A percentile compares a stretch with the other conserved stretches of the same genome.
Conservation (phyloP, 2,888 invertebrate genomes). For the Oscheius myriophilus region DNA sequence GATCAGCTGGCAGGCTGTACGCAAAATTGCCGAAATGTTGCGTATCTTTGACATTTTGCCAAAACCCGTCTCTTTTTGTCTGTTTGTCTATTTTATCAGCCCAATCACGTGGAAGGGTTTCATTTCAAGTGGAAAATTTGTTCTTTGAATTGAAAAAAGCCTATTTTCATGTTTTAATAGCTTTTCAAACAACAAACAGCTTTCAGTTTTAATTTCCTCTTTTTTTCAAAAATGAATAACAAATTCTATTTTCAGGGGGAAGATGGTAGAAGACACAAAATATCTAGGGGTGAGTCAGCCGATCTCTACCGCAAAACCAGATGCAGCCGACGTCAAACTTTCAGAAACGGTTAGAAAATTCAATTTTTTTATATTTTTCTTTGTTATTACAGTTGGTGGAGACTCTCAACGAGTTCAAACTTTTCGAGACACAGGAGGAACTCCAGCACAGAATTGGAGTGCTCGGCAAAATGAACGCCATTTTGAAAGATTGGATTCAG, state of each 20-base stretch:
- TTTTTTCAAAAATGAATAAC: not conserved
- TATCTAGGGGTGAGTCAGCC: constrained; percentile 65
- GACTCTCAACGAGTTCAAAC: constrained; percentile 50
- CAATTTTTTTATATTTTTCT: constrained; percentile 10
- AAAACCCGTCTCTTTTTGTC: not conserved
- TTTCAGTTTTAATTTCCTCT: not conserved
- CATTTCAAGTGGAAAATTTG: too few species aligned
- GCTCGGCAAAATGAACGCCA: constrained; percentile 82
- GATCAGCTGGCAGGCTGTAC: not conserved
- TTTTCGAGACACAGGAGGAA: constrained; percentile 66
- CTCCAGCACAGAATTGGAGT: constrained; percentile 71
- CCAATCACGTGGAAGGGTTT: too few species aligned
- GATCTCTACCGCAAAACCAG: constrained; percentile 57
- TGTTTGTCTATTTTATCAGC: too few species aligned
- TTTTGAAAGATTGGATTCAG: constrained; percentile 93
- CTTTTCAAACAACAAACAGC: too few species aligned
- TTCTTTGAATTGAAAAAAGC: not conserved
- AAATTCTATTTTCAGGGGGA: not conserved
- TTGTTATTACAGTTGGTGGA: constrained; percentile 35
- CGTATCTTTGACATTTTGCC: not conserved
- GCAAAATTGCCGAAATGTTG: not conserved
- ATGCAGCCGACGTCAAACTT: constrained; percentile 54
- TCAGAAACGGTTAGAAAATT: constrained; percentile 47
- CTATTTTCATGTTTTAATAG: too few species aligned
- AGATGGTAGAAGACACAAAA: constrained; percentile 1